A percentile compares a stretch with the other conserved stretches of the same genome.
Evolutionary conservation across 64 coral and sea anemone species (phyloP).

Genomic region (Porites australiensis): DNA sequence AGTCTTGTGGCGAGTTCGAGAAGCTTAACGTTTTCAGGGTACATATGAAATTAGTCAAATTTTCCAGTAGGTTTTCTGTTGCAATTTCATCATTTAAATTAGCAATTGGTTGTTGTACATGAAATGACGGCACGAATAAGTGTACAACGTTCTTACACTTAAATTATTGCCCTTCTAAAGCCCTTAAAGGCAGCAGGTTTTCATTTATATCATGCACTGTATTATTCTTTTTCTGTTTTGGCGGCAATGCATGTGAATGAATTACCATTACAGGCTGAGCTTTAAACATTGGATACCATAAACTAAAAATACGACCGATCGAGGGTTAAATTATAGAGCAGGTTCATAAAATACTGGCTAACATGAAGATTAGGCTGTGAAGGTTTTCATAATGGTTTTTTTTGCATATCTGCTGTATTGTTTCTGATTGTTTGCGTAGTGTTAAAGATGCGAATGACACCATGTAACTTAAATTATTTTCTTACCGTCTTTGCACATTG

Average conservation of each 20-base stretch:
- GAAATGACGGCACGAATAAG: neutral
- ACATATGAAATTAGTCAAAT: too few relatives aligned
- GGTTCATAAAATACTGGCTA: neutral
- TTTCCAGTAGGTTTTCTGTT: too few relatives aligned
- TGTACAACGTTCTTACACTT: neutral
- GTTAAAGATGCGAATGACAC: neutral
- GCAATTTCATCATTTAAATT: too few relatives aligned
- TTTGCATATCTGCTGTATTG: neutral
- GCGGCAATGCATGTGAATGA: slow-evolving; percentile 4
- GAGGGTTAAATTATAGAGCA: neutral
- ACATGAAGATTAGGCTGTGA: neutral
- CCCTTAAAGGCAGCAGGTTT: neutral
- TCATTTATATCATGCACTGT: slow-evolving; percentile 1
- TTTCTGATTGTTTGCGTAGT: slow-evolving; percentile 11
- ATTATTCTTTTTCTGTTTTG: neutral
- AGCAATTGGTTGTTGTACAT: neutral
- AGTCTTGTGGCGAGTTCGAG: too few relatives aligned
- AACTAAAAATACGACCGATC: neutral
- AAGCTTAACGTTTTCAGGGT: too few relatives aligned
- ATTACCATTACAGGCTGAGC: neutral
- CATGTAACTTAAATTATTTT: slow-evolving; percentile 4
- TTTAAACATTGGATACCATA: too few relatives aligned
- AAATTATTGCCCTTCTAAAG: neutral
- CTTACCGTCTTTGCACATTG: slow-evolving; percentile 55
- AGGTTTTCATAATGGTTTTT: neutral